Evolutionary conservation across 2,888 invertebrate species (phyloP).

Genomic region (Heliconius erato): DNA sequence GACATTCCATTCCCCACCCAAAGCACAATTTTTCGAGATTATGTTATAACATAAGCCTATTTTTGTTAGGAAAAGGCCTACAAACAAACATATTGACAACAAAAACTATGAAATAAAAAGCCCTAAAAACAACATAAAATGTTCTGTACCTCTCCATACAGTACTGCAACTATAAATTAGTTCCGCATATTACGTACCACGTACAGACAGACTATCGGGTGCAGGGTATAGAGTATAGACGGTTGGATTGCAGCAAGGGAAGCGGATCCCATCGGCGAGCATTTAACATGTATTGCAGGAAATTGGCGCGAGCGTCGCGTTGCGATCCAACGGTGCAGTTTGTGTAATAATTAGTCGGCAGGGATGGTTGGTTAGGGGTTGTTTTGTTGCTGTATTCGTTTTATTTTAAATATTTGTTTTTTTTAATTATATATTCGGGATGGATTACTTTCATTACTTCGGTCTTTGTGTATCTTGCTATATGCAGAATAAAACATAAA

Average conservation of each 20-base stretch:
- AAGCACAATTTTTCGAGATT: too few relatives aligned
- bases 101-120: neutral
- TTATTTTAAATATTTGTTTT: neutral
- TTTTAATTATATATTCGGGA: neutral
- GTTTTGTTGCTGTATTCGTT: neutral
- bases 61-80: too few relatives aligned
- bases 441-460: neutral
- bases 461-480: neutral
- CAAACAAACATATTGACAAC: neutral
- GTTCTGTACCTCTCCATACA: neutral
- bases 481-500: too few relatives aligned
- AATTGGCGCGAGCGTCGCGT: slow-evolving; percentile 53
- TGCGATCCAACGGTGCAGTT: slow-evolving; percentile 52
- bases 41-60: too few relatives aligned
- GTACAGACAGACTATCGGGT: neutral
- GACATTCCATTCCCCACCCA: too few relatives aligned
- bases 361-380: slow-evolving; percentile 1
- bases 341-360: slow-evolving; percentile 53
- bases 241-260: slow-evolving; percentile 40
- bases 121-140: neutral
- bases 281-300: slow-evolving; percentile 56
- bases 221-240: slow-evolving; percentile 19
- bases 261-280: slow-evolving; percentile 62
- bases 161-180: neutral
- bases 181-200: slow-evolving; percentile 23